These are phyloP conservation scores for Tricholaema leucomelas DNA, from an alignment of 2,113 vertebrate genomes.

Conservation along the genomic window DNA sequence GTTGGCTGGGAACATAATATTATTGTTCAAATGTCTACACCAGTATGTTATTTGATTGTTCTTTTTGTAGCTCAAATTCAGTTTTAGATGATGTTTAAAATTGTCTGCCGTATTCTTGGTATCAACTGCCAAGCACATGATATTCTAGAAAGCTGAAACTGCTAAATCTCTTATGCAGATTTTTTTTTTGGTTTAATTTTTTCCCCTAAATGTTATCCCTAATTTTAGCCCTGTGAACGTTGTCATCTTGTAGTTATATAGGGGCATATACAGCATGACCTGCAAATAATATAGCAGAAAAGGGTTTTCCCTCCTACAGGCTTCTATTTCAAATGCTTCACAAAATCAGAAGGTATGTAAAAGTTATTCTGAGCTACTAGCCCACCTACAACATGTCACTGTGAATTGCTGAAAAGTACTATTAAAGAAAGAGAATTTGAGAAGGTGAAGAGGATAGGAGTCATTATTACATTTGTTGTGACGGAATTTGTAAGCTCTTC, in stretches of 20 bases:
- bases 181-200: not conserved
- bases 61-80: slow-evolving; percentile 46
- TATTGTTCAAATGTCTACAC: slow-evolving; percentile 23
- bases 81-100: slow-evolving; percentile 50
- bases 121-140: slow-evolving; percentile 29
- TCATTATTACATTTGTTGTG: slow-evolving; percentile 46
- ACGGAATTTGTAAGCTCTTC: slow-evolving; percentile 25
- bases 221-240: slow-evolving; percentile 56
- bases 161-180: not conserved
- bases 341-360: slow-evolving; percentile 52
- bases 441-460: not conserved
- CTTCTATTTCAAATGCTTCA: slow-evolving; percentile 70
- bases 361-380: slow-evolving; percentile 62
- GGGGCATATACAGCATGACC: slow-evolving; percentile 63
- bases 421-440: slow-evolving; percentile 13
- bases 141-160: slow-evolving; percentile 48
- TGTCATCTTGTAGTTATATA: slow-evolving; percentile 54
- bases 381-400: slow-evolving; percentile 60
- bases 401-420: slow-evolving; percentile 31
- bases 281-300: slow-evolving; percentile 67
- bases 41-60: slow-evolving; percentile 18
- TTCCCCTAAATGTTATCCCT: slow-evolving; percentile 1
- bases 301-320: slow-evolving; percentile 74
- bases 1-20: not conserved
- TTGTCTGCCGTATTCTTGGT: slow-evolving; percentile 32